Evolutionary conservation across 2,113 vertebrate species (phyloP).

Genomic region (Typhlomys cinereus): DNA sequence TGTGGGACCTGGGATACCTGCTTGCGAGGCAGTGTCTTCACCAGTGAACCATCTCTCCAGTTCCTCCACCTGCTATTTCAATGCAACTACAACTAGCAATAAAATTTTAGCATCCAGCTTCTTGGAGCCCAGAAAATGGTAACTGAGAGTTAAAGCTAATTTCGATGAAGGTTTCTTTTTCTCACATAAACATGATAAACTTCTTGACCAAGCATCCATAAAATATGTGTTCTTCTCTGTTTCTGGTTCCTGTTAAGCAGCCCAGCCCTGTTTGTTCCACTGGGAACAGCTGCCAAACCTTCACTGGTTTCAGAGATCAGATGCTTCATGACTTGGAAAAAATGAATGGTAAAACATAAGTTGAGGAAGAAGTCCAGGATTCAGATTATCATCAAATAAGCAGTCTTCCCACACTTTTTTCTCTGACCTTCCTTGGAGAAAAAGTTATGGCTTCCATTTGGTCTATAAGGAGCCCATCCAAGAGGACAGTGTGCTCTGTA

Average conservation of each 20-base stretch:
- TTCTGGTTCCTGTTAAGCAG: neutral
- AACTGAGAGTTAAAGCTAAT: neutral
- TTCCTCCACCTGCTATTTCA: too few relatives aligned
- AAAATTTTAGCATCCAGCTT: neutral
- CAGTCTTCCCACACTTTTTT: neutral
- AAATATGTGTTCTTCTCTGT: too few relatives aligned
- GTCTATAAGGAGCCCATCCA: neutral
- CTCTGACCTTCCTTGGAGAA: neutral
- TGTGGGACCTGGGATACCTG: too few relatives aligned
- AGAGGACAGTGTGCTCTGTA: neutral
- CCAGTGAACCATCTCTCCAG: too few relatives aligned
- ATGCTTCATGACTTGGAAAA: neutral
- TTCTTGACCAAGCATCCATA: neutral
- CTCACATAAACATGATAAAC: neutral
- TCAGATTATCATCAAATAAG: neutral
- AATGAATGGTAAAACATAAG: neutral
- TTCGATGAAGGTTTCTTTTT: neutral
- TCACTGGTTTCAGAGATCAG: neutral
- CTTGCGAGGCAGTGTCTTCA: too few relatives aligned
- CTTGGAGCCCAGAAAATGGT: neutral
- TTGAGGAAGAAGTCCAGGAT: neutral
- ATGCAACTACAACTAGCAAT: neutral
- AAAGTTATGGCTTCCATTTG: too few relatives aligned
- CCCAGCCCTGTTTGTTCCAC: neutral
- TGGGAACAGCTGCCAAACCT: neutral